Conservation (phyloP, 2,113 vertebrate genomes). For the Seriola rivoliana region DNA sequence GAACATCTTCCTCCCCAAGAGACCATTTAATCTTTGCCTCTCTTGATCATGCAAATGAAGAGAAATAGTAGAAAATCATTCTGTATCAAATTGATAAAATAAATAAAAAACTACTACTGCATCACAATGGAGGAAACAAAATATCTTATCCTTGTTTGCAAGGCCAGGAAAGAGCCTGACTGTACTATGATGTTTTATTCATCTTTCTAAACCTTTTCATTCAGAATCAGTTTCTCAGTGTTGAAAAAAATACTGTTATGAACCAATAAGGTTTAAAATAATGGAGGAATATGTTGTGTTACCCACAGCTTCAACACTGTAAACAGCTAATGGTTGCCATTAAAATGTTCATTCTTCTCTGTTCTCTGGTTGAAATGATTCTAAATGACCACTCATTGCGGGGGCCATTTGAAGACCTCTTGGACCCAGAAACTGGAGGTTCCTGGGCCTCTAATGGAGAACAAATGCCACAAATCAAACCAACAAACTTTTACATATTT, state of each 20-base stretch:
- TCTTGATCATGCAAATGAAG: background rate
- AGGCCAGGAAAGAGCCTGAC: too few relatives aligned
- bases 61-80: too few relatives aligned
- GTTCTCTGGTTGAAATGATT: background rate
- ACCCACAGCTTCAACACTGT: background rate
- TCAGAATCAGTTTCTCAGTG: background rate
- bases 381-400: background rate
- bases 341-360: background rate
- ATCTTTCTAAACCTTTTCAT: background rate
- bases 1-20: background rate
- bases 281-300: background rate
- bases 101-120: too few relatives aligned
- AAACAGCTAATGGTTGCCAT: background rate
- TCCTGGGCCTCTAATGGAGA: background rate
- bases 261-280: background rate
- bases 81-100: too few relatives aligned
- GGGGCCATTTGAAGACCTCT: background rate
- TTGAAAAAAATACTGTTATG: background rate
- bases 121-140: too few relatives aligned
- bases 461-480: background rate
- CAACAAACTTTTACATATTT: background rate
- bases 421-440: background rate
- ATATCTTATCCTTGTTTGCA: too few relatives aligned
- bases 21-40: background rate
- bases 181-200: background rate